These are phyloP conservation scores for Amblyornis subalaris DNA, from an alignment of 2,113 vertebrate genomes.

Conservation along the genomic window DNA sequence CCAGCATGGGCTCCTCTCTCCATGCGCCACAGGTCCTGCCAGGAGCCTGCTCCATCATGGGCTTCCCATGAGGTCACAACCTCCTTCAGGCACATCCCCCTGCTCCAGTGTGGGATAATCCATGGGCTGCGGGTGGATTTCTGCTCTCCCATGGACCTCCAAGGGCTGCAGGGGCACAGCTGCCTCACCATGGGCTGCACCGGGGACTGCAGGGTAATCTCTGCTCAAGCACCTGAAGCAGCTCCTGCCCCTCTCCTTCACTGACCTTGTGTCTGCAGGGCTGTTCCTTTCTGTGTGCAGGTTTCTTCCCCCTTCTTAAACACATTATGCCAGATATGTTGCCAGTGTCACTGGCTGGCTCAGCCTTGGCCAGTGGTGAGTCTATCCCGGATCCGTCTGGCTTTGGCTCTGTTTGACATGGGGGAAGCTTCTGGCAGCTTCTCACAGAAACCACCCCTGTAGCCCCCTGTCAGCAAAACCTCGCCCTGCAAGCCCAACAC, in stretches of 20 bases:
- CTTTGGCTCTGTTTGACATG: background rate
- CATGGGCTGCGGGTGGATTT: background rate
- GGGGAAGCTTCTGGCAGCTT: background rate
- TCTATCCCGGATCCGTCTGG: background rate
- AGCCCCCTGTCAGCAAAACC: background rate
- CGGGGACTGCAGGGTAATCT: background rate
- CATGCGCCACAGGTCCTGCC: background rate
- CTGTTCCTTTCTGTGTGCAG: background rate
- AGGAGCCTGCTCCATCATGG: background rate
- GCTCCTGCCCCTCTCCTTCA: background rate
- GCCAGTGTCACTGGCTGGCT: background rate
- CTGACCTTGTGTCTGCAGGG: background rate
- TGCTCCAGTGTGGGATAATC: background rate
- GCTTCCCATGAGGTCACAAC: background rate
- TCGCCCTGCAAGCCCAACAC: background rate
- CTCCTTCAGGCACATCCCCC: background rate
- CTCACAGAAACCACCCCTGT: background rate
- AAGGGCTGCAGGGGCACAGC: background rate
- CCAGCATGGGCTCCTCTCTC: background rate
- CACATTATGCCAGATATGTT: background rate
- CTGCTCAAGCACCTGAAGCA: background rate
- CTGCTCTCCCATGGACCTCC: background rate
- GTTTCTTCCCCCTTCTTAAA: background rate
- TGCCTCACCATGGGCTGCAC: background rate
- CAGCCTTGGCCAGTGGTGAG: rapidly evolving